These are phyloP conservation scores for Tinamus guttatus DNA, from an alignment of 2,113 vertebrate genomes.

Conservation along the genomic window DNA sequence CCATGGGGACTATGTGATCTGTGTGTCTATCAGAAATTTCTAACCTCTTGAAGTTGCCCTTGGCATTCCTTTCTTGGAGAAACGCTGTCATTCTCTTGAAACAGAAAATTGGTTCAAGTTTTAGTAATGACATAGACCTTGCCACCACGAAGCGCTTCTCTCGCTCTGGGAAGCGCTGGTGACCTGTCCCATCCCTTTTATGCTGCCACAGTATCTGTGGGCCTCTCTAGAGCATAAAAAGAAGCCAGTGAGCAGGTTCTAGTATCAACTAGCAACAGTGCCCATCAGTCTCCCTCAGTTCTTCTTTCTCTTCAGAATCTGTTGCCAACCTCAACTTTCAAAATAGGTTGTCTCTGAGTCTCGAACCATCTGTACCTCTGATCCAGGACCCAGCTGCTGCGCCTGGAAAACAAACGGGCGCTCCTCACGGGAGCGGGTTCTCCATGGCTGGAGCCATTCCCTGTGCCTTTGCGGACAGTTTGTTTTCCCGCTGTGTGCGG, in stretches of 20 bases:
- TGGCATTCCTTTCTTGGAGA: neutral
- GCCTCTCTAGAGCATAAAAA: neutral
- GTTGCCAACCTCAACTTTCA: neutral
- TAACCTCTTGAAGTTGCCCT: neutral
- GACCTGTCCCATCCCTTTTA: neutral
- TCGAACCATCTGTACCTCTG: neutral
- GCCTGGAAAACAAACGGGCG: conserved; percentile 5
- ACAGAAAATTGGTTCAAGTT: no score
- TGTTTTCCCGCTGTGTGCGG: conserved; percentile 60
- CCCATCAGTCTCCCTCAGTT: neutral
- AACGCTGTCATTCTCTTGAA: neutral
- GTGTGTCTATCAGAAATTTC: neutral
- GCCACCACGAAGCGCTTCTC: neutral
- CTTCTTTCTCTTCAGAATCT: neutral
- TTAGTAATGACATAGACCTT: neutral
- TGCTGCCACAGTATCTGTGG: accelerated
- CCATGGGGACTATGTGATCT: neutral
- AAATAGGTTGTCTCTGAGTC: neutral
- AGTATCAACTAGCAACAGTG: neutral
- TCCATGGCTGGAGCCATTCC: neutral
- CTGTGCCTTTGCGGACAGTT: neutral
- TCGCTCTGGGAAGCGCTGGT: accelerated
- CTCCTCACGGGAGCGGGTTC: neutral
- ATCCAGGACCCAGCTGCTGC: conserved; percentile 19
- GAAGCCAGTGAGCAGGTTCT: neutral